Conservation (phyloP, 2,113 vertebrate genomes). For the Mesitornis unicolor region DNA sequence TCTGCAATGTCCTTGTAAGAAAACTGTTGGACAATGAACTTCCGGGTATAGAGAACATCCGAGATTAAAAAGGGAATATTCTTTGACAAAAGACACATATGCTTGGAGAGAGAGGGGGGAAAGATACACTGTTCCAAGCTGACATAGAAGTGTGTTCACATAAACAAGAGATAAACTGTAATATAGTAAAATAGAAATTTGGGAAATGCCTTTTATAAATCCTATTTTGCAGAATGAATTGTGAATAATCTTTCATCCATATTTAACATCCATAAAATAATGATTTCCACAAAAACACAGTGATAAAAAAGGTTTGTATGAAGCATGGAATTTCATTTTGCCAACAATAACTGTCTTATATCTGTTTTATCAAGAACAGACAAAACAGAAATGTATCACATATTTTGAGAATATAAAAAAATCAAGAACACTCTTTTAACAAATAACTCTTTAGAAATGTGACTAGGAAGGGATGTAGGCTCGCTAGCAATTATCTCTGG, state of each 20-base stretch:
- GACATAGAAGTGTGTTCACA: background rate
- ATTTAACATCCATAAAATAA: slow-evolving; percentile 67
- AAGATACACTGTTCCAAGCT: background rate
- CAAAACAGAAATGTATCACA: background rate
- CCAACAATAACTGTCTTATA: slow-evolving; percentile 42
- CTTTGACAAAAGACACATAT: background rate
- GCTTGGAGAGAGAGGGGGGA: background rate
- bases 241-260: slow-evolving; percentile 59
- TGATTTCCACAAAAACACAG: slow-evolving; percentile 66
- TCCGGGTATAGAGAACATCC: background rate
- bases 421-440: background rate
- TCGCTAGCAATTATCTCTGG: background rate
- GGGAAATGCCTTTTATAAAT: slow-evolving; percentile 27
- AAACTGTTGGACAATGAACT: slow-evolving; percentile 23
- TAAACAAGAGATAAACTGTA: slow-evolving; percentile 32
- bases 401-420: slow-evolving; percentile 39
- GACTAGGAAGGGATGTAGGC: background rate
- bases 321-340: slow-evolving; percentile 67
- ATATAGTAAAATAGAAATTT: slow-evolving; percentile 31
- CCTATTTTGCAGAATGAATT: slow-evolving; percentile 40
- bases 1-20: background rate
- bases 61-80: background rate
- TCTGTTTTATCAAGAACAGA: slow-evolving; percentile 40
- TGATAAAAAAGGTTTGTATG: slow-evolving; percentile 67
- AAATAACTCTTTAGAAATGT: slow-evolving; percentile 14